phyloP scores from a whole-genome alignment of 92 coral and sea anemone genomes.

The Phymanthus crucifer region DNA sequence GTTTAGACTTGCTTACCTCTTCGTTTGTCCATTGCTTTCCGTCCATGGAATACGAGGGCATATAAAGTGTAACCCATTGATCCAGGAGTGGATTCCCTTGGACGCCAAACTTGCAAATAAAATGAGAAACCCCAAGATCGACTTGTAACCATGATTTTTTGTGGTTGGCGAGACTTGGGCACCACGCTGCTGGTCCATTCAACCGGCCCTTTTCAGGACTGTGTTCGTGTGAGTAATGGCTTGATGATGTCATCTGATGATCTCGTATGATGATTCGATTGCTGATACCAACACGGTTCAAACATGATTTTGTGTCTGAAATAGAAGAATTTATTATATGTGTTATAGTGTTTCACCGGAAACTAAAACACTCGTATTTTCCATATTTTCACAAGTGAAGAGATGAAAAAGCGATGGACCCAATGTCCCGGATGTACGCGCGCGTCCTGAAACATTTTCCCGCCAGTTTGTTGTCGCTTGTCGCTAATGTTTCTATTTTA shows the following conservation, averaged over 20 bases:
- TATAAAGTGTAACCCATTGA: slow-evolving; percentile 17
- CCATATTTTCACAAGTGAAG: not conserved
- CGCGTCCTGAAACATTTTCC: no score
- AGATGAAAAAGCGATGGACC: no score
- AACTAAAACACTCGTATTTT: not conserved
- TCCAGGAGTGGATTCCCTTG: not conserved
- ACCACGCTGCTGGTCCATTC: slow-evolving; percentile 20
- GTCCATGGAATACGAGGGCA: slow-evolving; percentile 18
- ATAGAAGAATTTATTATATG: not conserved
- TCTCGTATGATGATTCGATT: not conserved
- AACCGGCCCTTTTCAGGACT: slow-evolving; percentile 23
- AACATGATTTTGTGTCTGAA: not conserved
- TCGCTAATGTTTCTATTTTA: no score
- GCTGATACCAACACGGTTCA: not conserved
- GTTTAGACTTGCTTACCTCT: slow-evolving; percentile 13
- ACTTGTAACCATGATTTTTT: slow-evolving; percentile 23
- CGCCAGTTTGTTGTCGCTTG: no score
- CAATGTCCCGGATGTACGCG: no score
- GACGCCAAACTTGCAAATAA: slow-evolving; percentile 15
- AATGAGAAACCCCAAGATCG: slow-evolving; percentile 10
- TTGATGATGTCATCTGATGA: slow-evolving; percentile 36
- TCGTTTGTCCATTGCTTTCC: slow-evolving; percentile 22
- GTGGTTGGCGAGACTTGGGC: slow-evolving; percentile 2
- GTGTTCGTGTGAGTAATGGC: slow-evolving; percentile 3
- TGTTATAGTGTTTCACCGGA: not conserved